Conservation (phyloP, 2,888 invertebrate species). For the Epistrophe eligans region DNA sequence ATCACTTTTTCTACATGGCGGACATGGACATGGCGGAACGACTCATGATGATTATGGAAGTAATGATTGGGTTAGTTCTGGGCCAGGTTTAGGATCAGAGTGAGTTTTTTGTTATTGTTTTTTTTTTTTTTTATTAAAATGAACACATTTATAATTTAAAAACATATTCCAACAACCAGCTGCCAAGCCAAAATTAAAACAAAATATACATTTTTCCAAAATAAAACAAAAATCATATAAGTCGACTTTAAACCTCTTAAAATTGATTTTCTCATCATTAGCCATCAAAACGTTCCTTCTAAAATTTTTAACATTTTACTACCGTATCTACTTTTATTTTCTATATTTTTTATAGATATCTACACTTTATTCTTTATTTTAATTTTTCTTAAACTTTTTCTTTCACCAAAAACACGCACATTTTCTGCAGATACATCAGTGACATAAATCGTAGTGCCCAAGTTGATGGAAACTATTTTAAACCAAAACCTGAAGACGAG, state of each 20-base stretch:
- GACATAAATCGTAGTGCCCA: constrained; percentile 87
- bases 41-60: constrained; percentile 81
- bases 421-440: constrained; percentile 84
- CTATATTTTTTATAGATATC: too few species aligned
- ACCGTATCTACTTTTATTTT: too few species aligned
- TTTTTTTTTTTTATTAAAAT: neutral
- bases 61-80: constrained; percentile 87
- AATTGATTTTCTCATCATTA: too few species aligned
- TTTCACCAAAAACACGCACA: constrained; percentile 2
- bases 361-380: too few species aligned
- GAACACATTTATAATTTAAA: too few species aligned
- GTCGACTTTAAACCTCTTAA: too few species aligned
- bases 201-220: too few species aligned
- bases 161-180: too few species aligned
- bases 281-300: too few species aligned
- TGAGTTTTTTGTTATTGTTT: constrained; percentile 81
- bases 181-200: too few species aligned
- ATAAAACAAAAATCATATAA: too few species aligned
- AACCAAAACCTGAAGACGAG: constrained; percentile 84
- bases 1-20: constrained; percentile 80
- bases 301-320: too few species aligned
- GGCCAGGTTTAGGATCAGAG: constrained; percentile 88
- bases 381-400: neutral
- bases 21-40: constrained; percentile 78
- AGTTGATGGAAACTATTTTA: constrained; percentile 84